Conservation (phyloP, 2,113 vertebrate genomes). For the Nothocercus nigrocapillus region DNA sequence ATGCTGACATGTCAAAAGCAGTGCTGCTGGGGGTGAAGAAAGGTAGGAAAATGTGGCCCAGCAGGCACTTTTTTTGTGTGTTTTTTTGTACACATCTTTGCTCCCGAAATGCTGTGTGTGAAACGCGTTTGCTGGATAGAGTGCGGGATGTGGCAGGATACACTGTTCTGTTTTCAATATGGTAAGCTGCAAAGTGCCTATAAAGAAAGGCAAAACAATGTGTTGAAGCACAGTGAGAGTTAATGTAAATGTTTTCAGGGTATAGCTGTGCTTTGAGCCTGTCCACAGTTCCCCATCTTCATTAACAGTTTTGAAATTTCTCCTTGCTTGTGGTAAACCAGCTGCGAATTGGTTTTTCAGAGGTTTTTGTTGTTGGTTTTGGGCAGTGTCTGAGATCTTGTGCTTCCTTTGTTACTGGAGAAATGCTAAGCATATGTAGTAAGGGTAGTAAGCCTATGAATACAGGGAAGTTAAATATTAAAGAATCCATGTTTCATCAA, state of each 20-base stretch:
- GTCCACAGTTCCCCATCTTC: background rate
- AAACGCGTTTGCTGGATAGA: background rate
- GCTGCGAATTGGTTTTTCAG: background rate
- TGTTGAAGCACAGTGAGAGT: background rate
- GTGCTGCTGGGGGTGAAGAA: background rate
- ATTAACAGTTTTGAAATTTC: background rate
- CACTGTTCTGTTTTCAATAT: background rate
- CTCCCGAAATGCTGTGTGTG: background rate
- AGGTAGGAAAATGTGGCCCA: background rate
- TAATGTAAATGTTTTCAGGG: background rate
- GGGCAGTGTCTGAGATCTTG: background rate
- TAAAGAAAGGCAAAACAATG: background rate
- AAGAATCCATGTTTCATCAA: background rate
- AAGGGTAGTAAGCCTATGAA: background rate
- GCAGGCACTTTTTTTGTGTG: background rate
- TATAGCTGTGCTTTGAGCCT: constrained; percentile 22
- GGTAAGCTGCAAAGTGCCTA: background rate
- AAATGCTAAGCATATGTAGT: background rate
- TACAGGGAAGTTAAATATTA: background rate
- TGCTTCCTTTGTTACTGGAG: background rate
- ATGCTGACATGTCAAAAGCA: background rate
- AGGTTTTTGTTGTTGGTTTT: background rate
- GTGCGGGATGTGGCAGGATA: background rate
- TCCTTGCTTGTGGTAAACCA: background rate
- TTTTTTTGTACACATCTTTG: background rate